phyloP scores from a whole-genome alignment of 2,797 vertebrate species.

The Lacerta bilineata region DNA sequence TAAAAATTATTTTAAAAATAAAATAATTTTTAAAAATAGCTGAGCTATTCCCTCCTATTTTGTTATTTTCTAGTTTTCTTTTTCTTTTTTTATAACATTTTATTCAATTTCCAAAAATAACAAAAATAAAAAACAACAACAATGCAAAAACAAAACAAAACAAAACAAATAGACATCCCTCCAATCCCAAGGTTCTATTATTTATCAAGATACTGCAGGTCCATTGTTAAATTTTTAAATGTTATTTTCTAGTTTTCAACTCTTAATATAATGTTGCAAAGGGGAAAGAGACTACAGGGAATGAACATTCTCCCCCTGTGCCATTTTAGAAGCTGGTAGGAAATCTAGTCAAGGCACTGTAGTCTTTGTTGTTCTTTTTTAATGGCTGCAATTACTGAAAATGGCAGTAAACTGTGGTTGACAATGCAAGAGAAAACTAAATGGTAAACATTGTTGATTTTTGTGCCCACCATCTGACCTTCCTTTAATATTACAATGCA shows the following conservation, averaged over 20 bases:
- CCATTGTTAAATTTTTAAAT: too few species aligned
- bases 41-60: too few species aligned
- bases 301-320: constrained; percentile 4
- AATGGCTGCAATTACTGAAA: constrained; percentile 67
- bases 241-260: constrained; percentile 58
- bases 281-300: constrained; percentile 30
- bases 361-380: constrained; percentile 17
- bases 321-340: constrained; percentile 54
- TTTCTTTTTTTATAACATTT: too few species aligned
- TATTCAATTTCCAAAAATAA: too few species aligned
- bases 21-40: too few species aligned
- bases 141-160: too few species aligned
- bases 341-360: constrained; percentile 39
- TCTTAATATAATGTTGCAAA: constrained; percentile 31
- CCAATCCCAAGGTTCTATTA: too few species aligned
- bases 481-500: constrained; percentile 70
- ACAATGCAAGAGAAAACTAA: constrained; percentile 61
- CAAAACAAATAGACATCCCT: too few species aligned
- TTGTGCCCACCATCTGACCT: constrained; percentile 71
- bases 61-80: too few species aligned
- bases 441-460: constrained; percentile 49
- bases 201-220: too few species aligned
- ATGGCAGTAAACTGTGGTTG: constrained; percentile 57
- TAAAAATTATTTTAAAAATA: too few species aligned
- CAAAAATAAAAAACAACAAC: too few species aligned